Conservation (phyloP, 1,140 invertebrate species). For the Drosophila athabasca region DNA sequence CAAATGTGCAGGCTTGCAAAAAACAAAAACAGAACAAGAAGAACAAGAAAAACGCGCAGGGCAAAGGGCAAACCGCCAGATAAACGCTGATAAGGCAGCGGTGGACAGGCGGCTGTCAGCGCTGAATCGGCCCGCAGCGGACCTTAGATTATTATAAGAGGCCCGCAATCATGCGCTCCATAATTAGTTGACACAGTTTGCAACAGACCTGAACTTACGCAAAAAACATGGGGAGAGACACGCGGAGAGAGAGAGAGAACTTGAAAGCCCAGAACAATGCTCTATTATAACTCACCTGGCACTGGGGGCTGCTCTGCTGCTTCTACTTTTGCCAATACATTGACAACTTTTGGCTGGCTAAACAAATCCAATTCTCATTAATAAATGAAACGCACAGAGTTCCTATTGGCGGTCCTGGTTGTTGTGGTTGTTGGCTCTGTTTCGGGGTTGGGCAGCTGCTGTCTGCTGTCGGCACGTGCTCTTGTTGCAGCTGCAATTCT, state of each 20-base stretch:
- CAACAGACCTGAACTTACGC: conserved; percentile 36
- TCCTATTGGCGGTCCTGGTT: neutral
- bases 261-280: conserved; percentile 22
- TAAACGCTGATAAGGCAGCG: conserved; percentile 48
- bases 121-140: neutral
- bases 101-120: neutral
- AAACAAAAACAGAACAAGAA: conserved; percentile 12
- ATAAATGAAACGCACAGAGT: conserved; percentile 5
- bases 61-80: conserved; percentile 44
- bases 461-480: too few relatives aligned
- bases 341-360: conserved; percentile 30
- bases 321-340: conserved; percentile 27
- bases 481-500: neutral
- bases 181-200: conserved; percentile 61
- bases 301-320: conserved; percentile 1
- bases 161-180: conserved; percentile 22
- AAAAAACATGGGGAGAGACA: conserved; percentile 25
- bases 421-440: conserved; percentile 2
- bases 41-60: conserved; percentile 5
- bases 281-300: conserved; percentile 25
- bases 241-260: conserved; percentile 14
- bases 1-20: conserved; percentile 2
- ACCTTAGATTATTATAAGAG: neutral
- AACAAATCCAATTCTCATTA: conserved; percentile 15
- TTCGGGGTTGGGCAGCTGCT: neutral